Conservation (phyloP, 2,113 vertebrate genomes). For the Rhodinocichla rosea region DNA sequence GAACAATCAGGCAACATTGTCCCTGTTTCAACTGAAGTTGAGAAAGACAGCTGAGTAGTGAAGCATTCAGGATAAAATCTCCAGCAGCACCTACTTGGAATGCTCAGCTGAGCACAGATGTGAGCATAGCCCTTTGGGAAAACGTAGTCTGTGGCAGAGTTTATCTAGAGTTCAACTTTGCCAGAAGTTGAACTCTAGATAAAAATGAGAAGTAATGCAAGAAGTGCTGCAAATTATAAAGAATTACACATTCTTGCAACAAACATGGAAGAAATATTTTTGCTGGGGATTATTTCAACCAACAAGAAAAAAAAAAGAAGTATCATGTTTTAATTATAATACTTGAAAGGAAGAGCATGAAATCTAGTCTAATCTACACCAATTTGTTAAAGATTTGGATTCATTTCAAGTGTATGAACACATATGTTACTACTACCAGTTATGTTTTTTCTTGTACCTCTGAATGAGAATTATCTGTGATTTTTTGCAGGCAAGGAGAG, state of each 20-base stretch:
- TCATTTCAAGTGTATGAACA: neutral
- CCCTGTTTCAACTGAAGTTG: neutral
- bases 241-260: neutral
- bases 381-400: neutral
- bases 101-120: neutral
- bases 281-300: neutral
- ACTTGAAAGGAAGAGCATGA: neutral
- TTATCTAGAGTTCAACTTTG: too few species aligned
- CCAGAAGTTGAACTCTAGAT: neutral
- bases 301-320: neutral
- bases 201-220: neutral
- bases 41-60: neutral
- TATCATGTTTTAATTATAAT: neutral
- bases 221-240: neutral
- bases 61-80: neutral
- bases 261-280: neutral
- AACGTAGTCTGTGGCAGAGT: neutral
- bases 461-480: neutral
- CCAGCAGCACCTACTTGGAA: neutral
- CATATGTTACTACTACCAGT: neutral
- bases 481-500: neutral
- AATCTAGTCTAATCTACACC: neutral
- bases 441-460: neutral
- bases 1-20: neutral
- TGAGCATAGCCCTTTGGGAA: neutral